phyloP scores from a whole-genome alignment of 1,140 invertebrate genomes.

The Choristoneura fumiferana region DNA sequence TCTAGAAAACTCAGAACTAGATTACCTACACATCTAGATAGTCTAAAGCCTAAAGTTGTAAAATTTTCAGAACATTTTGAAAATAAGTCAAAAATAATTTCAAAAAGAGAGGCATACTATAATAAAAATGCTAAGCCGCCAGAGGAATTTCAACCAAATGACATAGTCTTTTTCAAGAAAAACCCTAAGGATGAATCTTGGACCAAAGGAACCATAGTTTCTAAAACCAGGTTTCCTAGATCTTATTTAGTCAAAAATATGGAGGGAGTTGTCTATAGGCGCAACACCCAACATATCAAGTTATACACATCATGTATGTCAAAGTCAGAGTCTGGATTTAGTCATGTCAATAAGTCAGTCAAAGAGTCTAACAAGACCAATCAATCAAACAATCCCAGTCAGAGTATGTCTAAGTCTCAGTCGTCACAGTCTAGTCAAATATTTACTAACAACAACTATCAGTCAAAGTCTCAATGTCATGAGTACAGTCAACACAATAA shows the following conservation, averaged over 20 bases:
- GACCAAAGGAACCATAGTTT: not conserved
- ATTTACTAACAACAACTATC: not conserved
- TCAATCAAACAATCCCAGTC: not conserved
- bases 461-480: too few relatives aligned
- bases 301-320: not conserved
- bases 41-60: conserved; percentile 19
- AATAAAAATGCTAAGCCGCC: not conserved
- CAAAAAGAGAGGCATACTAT: conserved; percentile 16
- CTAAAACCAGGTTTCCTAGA: not conserved
- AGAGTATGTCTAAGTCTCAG: too few relatives aligned
- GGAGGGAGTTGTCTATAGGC: not conserved
- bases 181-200: not conserved
- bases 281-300: not conserved
- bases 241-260: not conserved
- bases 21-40: conserved; percentile 1
- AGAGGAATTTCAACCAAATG: not conserved
- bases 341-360: not conserved
- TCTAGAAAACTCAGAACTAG: conserved; percentile 23
- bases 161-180: conserved; percentile 11
- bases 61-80: not conserved
- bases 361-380: not conserved
- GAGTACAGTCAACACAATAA: not conserved
- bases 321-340: not conserved
- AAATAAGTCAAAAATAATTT: conserved; percentile 1
- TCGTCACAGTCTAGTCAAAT: not conserved